Evolutionary conservation across 2,888 invertebrate genomes (phyloP), one percentile per base, ranked within the genome.

Genomic region (Sarcophaga subvicina): DNA sequence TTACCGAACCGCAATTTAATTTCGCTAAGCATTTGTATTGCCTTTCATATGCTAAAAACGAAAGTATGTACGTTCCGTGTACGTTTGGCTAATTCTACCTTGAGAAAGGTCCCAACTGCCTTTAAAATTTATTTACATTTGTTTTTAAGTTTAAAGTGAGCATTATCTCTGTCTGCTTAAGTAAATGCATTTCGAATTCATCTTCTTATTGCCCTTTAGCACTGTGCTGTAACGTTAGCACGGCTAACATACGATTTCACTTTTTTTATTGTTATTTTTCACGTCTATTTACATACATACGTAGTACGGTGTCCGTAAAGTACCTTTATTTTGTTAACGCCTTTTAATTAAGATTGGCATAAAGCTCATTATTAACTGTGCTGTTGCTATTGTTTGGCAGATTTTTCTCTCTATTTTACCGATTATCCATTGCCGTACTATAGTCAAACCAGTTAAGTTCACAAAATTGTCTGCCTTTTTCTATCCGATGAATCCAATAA

Each of bases 331-430:
- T 63, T 63, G 62, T 86, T 83, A 86, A 77, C 76, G 27, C 59
- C 63, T 79, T 75, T 84, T 84, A 87, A 87, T 87, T 84, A 87
- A 76, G 84, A 87, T 59, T 87, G 87, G 64, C 81, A 84, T 75
- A 79, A 76, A 84, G 81, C 76, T 87, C 84, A 84, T 87, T 84
- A 87, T 87, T 87, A 87, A 84, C 87, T 87, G 5, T 81, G 84
- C 84, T 72, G 70, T 67, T 73, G 20, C 22, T 73, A 47, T 37
- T 78, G 54, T 78, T 78, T 77, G 54, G 25, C 37, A 54, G 5
- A 54, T 17, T 54, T 54, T 54, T 54, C 54, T 14, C 49, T 14
- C 54, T 37, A 37, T 37, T 37, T 27, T 37, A 54, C 54, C 54
- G 54, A 54, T 54, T 54, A 54, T 54, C 54, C 54, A 54, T 14